phyloP scores from a whole-genome alignment of 2,113 vertebrate species.

The Pandion haliaetus region DNA sequence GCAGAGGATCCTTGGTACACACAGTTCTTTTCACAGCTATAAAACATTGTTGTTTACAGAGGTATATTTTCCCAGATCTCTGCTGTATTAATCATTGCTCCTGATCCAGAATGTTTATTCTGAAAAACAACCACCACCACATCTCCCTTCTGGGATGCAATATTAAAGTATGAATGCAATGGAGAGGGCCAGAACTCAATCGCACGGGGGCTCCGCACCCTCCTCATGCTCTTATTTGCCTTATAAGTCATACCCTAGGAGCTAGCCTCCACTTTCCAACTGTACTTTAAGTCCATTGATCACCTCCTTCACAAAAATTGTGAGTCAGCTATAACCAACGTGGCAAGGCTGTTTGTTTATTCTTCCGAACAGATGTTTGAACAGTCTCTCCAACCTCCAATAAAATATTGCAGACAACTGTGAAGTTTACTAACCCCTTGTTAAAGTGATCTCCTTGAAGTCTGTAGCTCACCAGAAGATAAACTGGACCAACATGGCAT shows the following conservation, averaged over 20 bases:
- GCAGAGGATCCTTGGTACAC: neutral
- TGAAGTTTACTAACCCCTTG: slow-evolving; percentile 67
- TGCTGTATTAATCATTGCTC: neutral
- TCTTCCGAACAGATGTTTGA: slow-evolving; percentile 60
- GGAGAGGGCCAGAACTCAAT: neutral
- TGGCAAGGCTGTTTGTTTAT: slow-evolving; percentile 62
- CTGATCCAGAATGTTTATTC: neutral
- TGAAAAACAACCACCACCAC: neutral
- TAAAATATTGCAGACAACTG: slow-evolving; percentile 63
- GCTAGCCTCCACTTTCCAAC: neutral
- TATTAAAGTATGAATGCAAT: neutral
- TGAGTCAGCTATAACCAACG: slow-evolving; percentile 25
- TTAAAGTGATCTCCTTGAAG: slow-evolving; percentile 63
- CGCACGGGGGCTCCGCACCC: accelerated
- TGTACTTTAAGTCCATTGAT: neutral
- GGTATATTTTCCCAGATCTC: neutral
- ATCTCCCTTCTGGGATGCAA: neutral
- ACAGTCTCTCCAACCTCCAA: slow-evolving; percentile 9
- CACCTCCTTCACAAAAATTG: slow-evolving; percentile 24
- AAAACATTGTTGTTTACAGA: neutral
- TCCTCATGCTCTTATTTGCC: neutral
- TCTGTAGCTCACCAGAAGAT: slow-evolving; percentile 35
- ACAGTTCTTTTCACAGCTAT: neutral
- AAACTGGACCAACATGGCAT: neutral
- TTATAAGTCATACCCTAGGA: neutral